Evolutionary conservation across 2,797 vertebrate genomes (phyloP).

Genomic region (Syngnathus rostellatus): DNA sequence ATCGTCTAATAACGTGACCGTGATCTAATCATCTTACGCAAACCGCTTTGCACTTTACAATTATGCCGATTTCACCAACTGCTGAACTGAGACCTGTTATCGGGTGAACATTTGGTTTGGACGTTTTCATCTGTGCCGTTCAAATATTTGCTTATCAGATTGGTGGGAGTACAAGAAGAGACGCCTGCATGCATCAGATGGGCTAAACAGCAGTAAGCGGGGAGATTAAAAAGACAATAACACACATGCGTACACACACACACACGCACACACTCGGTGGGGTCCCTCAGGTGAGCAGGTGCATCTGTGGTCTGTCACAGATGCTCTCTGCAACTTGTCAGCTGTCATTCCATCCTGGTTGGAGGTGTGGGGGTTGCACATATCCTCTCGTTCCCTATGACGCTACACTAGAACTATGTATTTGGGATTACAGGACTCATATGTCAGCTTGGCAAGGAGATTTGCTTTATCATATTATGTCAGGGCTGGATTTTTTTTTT

Average conservation of each 20-base stretch:
- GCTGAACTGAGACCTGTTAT: constrained; percentile 31
- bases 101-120: constrained; percentile 46
- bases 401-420: not conserved
- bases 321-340: constrained; percentile 55
- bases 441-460: not conserved
- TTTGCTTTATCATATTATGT: not conserved
- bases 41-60: not conserved
- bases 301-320: constrained; percentile 57
- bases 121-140: constrained; percentile 46
- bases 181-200: constrained; percentile 43
- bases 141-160: constrained; percentile 60
- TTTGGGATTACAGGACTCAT: not conserved
- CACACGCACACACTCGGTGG: constrained; percentile 41
- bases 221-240: constrained; percentile 54
- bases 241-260: constrained; percentile 20
- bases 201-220: constrained; percentile 40
- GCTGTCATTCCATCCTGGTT: constrained; percentile 57
- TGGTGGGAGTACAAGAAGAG: constrained; percentile 24
- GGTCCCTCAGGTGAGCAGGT: constrained; percentile 68
- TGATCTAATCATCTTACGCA: not conserved
- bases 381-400: constrained; percentile 2
- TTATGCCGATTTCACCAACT: not conserved
- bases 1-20: not conserved
- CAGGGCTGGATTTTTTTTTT: not conserved
- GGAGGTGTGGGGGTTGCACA: constrained; percentile 12